Conservation (phyloP, 2,113 vertebrate species). For the Canis aureus region DNA sequence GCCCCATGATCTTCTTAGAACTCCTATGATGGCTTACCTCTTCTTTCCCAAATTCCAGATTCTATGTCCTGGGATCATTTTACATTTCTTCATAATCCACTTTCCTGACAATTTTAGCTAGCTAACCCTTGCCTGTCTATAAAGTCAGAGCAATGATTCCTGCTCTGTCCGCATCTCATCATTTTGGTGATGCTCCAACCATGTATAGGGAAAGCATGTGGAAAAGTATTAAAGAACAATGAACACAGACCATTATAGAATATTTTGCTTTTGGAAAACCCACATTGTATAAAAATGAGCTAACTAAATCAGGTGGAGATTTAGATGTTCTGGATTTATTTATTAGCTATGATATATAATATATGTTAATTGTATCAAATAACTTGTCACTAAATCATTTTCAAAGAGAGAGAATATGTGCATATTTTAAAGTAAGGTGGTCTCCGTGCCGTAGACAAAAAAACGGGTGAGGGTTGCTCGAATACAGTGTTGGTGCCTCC, state of each 20-base stretch:
- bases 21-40: not conserved
- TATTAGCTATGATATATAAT: not conserved
- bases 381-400: not conserved
- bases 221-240: not conserved
- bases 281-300: not conserved
- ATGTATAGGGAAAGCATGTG: not conserved
- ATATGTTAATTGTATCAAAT: not conserved
- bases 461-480: not conserved
- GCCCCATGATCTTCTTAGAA: not conserved
- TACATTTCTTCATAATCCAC: not conserved
- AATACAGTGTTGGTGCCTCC: too few relatives aligned
- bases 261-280: conserved; percentile 29
- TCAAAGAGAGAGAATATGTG: not conserved
- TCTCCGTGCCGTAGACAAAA: not conserved
- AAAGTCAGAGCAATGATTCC: not conserved
- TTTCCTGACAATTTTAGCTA: not conserved
- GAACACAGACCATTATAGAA: not conserved
- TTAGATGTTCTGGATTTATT: not conserved
- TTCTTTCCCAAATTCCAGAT: not conserved
- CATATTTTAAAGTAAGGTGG: not conserved
- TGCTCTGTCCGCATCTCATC: not conserved
- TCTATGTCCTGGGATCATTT: not conserved
- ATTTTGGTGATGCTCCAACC: not conserved
- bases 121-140: not conserved
- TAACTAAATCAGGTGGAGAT: not conserved